These are phyloP conservation scores for Triplophysa rosa DNA, from an alignment of 2,113 vertebrate species.

Conservation along the genomic window DNA sequence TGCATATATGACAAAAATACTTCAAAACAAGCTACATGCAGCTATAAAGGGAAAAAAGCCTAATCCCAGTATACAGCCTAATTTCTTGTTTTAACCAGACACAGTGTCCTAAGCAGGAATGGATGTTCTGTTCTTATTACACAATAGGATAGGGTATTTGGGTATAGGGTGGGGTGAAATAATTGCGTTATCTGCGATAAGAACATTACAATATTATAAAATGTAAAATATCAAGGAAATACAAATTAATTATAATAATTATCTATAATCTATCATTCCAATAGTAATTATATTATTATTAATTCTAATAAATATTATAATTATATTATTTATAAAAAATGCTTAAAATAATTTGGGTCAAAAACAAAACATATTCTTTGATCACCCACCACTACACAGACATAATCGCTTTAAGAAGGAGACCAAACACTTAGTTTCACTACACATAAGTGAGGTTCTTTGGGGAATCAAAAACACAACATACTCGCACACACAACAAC, in stretches of 20 bases:
- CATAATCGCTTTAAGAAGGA: neutral
- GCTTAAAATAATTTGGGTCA: neutral
- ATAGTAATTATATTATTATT: too few species aligned
- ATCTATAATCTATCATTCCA: too few species aligned
- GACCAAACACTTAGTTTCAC: neutral
- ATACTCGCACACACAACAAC: neutral
- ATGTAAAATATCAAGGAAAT: neutral
- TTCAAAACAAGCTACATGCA: conserved; percentile 29
- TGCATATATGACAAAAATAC: conserved; percentile 32
- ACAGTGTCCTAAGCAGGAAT: neutral
- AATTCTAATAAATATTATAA: too few species aligned
- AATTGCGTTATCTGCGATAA: neutral
- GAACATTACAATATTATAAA: neutral
- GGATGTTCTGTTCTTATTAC: conserved; percentile 18
- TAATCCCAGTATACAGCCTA: neutral
- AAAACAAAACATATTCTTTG: neutral
- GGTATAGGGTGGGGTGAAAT: neutral
- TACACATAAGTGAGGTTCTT: too few species aligned
- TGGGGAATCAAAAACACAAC: conserved; percentile 37
- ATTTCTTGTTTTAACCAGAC: conserved; percentile 20
- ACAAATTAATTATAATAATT: too few species aligned
- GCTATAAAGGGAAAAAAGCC: conserved; percentile 31
- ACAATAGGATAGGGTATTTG: neutral
- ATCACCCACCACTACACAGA: conserved; percentile 20
- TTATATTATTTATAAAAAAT: too few species aligned